Evolutionary conservation across 2,113 vertebrate genomes (phyloP), one percentile per base, ranked within the genome.

Genomic region (Python bivittatus): DNA sequence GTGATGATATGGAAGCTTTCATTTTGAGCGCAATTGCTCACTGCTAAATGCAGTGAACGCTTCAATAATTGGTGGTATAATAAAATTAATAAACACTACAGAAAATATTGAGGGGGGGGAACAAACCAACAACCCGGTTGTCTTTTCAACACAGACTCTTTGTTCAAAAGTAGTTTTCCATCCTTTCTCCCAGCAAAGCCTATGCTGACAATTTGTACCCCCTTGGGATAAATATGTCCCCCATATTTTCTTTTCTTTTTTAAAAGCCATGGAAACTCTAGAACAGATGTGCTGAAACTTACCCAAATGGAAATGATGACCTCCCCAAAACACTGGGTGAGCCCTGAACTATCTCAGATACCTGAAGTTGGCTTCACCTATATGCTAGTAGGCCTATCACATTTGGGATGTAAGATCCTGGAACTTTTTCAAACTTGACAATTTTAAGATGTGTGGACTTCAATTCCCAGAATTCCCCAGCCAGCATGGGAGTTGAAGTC

Each of bases 1-100:
- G 92, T 95, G 92, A 94, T 60, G 42, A 92, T 96, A 84, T 22
- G 68, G 91, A 92, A 87, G 92, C 93, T 91, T 95, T 54, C 85
- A 58, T 94, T 91, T 61, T n/a, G 89, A 95, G 88, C 93, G 90
- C 90, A 91, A 87, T 20, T 33, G 27, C 12, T 33, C 27, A n/a
- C 10, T n/a, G 29, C 53, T 56, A 22, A n/a, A 87, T 10, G 86
- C 29, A n/a, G n/a, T 68, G 13, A 68, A 68, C 64, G 6, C 12
- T 68, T 68, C 64, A 68, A 11, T 68, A 68, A 68, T 68, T 12
- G 25, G 60, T 61, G 25, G 25, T 61, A 61, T 61, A 61, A 61
- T 61, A 61, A 61, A 61, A 61, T 27, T 61, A 61, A 61, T 61
- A 61, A 61, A 61, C 60, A 61, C 2, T 61, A 61, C 60, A 27